Evolutionary conservation across 2,797 vertebrate species (phyloP).

Genomic region (Malacoctenus gilli): DNA sequence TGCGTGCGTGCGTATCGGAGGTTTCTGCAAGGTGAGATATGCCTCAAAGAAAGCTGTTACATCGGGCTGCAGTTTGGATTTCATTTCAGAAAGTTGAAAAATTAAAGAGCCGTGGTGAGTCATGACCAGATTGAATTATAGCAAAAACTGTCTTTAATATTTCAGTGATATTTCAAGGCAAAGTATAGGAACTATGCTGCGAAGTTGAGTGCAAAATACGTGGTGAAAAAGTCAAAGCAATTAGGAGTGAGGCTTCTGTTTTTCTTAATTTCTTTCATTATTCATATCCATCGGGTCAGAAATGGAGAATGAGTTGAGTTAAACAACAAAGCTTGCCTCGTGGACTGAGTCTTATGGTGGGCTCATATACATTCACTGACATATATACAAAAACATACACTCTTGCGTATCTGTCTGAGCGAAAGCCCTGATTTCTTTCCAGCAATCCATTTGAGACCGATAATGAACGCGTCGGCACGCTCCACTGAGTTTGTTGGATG

Average conservation of each 20-base stretch:
- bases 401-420: conserved; percentile 34
- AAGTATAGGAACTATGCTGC: conserved; percentile 4
- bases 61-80: background rate
- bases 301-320: conserved; percentile 20
- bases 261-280: conserved; percentile 26
- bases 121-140: conserved; percentile 7
- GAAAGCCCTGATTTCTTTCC: conserved; percentile 32
- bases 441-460: conserved; percentile 45
- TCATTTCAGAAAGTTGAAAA: background rate
- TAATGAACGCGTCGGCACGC: conserved; percentile 60
- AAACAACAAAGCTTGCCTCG: conserved; percentile 23
- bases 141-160: conserved; percentile 9
- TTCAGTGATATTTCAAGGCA: conserved; percentile 17
- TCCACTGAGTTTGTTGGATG: conserved; percentile 56
- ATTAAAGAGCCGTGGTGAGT: background rate
- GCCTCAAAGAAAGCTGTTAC: conserved; percentile 4
- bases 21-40: background rate
- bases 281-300: conserved; percentile 20
- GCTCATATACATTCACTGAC: too few species aligned
- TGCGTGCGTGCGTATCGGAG: too few species aligned
- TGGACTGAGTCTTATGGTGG: conserved; percentile 34
- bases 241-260: conserved; percentile 22
- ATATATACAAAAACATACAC: conserved; percentile 16
- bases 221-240: conserved; percentile 15
- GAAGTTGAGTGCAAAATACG: conserved; percentile 11